A percentile compares a stretch with the other conserved stretches of the same genome.
Evolutionary conservation across 2,113 vertebrate genomes (phyloP).

Genomic region (Nansenia antarctica): DNA sequence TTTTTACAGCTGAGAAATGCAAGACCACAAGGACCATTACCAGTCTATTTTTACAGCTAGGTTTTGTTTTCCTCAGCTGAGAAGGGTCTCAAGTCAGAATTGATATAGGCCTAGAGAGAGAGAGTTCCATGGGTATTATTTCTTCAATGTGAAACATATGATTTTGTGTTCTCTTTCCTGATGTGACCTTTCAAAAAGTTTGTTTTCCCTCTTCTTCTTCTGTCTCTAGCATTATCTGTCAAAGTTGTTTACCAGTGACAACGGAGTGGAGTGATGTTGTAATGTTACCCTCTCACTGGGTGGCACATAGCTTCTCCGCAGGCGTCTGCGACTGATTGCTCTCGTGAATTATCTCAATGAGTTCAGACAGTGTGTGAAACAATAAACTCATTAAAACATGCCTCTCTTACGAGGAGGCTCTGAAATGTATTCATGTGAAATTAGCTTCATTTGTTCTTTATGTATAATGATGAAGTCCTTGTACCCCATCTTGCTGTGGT

Average conservation of each 20-base stretch:
- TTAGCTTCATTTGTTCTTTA: background rate
- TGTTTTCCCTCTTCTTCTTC: background rate
- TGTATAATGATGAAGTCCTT: constrained; percentile 9
- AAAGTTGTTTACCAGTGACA: constrained; percentile 48
- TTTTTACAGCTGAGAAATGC: constrained; percentile 45
- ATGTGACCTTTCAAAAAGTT: background rate
- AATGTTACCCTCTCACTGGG: constrained; percentile 17
- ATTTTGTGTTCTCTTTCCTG: constrained; percentile 21
- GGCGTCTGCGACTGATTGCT: constrained; percentile 7
- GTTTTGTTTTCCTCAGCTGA: constrained; percentile 24
- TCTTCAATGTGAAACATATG: constrained; percentile 30
- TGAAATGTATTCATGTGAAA: constrained; percentile 15
- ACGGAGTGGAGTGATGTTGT: constrained; percentile 10
- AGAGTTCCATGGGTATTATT: constrained; percentile 33
- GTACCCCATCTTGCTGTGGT: background rate
- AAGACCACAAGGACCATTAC: constrained; percentile 51
- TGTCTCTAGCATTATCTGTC: constrained; percentile 28
- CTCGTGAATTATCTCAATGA: constrained; percentile 24
- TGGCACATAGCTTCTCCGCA: constrained; percentile 20
- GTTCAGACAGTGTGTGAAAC: background rate
- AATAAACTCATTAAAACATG: constrained; percentile 31
- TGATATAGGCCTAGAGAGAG: constrained; percentile 26
- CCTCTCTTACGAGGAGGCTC: constrained; percentile 15
- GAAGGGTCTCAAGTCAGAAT: constrained; percentile 31
- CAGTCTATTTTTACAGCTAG: constrained; percentile 38